A percentile compares a stretch with the other conserved stretches of the same genome.
These are phyloP conservation scores for Phenganax stokvisi DNA, from an alignment of 92 coral and sea anemone genomes.

Conservation along the genomic window DNA sequence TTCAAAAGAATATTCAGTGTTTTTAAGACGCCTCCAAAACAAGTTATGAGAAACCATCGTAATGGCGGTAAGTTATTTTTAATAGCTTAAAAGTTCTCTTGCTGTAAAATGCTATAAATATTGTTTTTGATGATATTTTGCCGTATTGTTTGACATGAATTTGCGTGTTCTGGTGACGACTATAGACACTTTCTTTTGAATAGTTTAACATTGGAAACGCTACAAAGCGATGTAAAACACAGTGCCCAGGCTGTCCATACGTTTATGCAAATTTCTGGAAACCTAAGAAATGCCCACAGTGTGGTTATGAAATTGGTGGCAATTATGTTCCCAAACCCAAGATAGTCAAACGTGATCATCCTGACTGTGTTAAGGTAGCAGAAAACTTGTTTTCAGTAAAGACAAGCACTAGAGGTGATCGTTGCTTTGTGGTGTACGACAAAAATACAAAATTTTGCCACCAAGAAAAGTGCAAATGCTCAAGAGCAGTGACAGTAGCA, in stretches of 20 bases:
- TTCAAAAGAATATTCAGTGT: not conserved
- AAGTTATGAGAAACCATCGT: no score
- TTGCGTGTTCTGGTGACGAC: not conserved
- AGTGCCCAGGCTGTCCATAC: constrained; percentile 13
- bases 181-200: not conserved
- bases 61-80: no score
- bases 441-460: constrained; percentile 35
- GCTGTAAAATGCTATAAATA: no score
- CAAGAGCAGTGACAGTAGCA: constrained; percentile 17
- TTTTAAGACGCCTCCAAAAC: not conserved
- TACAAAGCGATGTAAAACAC: constrained; percentile 24
- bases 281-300: constrained; percentile 38
- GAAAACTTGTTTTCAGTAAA: constrained; percentile 38
- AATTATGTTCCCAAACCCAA: constrained; percentile 36
- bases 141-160: not conserved
- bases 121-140: not conserved
- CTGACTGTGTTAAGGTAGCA: constrained; percentile 24
- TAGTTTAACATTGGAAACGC: constrained; percentile 26
- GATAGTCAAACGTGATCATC: constrained; percentile 32
- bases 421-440: constrained; percentile 29
- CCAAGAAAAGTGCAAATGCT: constrained; percentile 27
- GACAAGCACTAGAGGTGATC: constrained; percentile 43
- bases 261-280: constrained; percentile 38
- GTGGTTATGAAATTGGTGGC: constrained; percentile 43
- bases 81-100: no score